Conservation (phyloP, 2,888 invertebrate species). For the Epinotia brunnichana region DNA sequence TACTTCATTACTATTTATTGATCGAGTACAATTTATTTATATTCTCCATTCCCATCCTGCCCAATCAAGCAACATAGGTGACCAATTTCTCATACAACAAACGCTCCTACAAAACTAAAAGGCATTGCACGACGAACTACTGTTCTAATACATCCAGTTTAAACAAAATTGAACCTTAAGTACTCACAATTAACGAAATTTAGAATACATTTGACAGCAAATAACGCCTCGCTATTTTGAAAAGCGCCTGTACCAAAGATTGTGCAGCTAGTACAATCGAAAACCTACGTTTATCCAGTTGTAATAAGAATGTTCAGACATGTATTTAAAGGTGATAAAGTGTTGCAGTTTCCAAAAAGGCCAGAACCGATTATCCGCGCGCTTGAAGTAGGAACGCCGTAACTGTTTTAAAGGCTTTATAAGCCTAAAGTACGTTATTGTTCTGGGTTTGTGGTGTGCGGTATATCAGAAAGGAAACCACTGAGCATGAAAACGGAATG, state of each 20-base stretch:
- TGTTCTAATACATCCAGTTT: neutral
- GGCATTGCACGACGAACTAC: slow-evolving; percentile 27
- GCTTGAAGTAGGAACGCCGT: neutral
- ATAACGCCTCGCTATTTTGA: slow-evolving; percentile 22
- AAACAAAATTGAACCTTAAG: slow-evolving; percentile 6
- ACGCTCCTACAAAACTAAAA: slow-evolving; percentile 24
- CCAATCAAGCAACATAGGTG: slow-evolving; percentile 10
- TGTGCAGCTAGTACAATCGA: neutral
- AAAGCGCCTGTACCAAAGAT: neutral
- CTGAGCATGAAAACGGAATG: slow-evolving; percentile 44
- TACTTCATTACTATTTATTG: slow-evolving; percentile 3
- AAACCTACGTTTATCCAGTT: neutral
- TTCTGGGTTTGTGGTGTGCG: slow-evolving; percentile 3
- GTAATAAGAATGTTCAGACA: neutral
- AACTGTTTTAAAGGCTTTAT: neutral
- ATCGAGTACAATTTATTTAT: slow-evolving; percentile 7
- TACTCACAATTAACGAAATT: neutral
- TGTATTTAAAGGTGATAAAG: slow-evolving; percentile 1
- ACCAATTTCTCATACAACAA: slow-evolving; percentile 34
- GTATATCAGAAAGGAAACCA: slow-evolving; percentile 38
- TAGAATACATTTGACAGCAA: neutral
- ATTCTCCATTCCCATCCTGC: neutral
- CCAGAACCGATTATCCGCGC: slow-evolving; percentile 41
- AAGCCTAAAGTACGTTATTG: neutral
- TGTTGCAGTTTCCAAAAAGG: slow-evolving; percentile 37